These are phyloP conservation scores for Endomychus coccineus DNA, from an alignment of 2,888 invertebrate species.

Conservation along the genomic window DNA sequence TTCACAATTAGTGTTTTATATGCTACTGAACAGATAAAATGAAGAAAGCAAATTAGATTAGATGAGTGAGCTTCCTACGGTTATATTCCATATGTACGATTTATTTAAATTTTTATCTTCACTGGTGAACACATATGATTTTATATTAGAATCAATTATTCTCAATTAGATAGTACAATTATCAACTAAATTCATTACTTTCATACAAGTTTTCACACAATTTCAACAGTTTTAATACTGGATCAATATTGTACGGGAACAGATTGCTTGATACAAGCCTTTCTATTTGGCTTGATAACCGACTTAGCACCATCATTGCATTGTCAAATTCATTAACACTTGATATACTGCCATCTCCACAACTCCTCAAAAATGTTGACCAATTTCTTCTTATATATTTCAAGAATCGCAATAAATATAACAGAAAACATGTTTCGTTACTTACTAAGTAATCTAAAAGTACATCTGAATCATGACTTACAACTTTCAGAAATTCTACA, in stretches of 20 bases:
- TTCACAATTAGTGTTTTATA: too few relatives aligned
- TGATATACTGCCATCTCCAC: conserved; percentile 50
- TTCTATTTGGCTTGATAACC: conserved; percentile 72
- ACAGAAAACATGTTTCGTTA: conserved; percentile 83
- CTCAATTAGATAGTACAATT: too few relatives aligned
- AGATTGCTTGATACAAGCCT: conserved; percentile 73
- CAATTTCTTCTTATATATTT: conserved; percentile 80
- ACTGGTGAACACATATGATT: too few relatives aligned
- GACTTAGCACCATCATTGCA: conserved; percentile 76
- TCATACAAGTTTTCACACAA: conserved; percentile 80
- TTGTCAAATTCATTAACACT: conserved; percentile 58
- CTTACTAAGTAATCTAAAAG: conserved; percentile 79
- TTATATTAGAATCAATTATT: too few relatives aligned
- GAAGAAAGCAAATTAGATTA: too few relatives aligned
- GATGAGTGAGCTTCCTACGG: too few relatives aligned
- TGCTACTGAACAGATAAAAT: too few relatives aligned
- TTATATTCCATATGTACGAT: too few relatives aligned
- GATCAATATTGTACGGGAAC: conserved; percentile 86
- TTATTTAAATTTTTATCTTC: too few relatives aligned
- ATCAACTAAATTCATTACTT: conserved; percentile 72
- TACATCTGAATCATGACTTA: conserved; percentile 73
- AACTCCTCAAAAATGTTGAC: conserved; percentile 73
- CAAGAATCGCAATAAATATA: conserved; percentile 75
- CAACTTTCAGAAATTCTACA: conserved; percentile 75
- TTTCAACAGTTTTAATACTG: conserved; percentile 73